Evolutionary conservation across 2,797 vertebrate genomes (phyloP).

Genomic region (Amniataba percoides): DNA sequence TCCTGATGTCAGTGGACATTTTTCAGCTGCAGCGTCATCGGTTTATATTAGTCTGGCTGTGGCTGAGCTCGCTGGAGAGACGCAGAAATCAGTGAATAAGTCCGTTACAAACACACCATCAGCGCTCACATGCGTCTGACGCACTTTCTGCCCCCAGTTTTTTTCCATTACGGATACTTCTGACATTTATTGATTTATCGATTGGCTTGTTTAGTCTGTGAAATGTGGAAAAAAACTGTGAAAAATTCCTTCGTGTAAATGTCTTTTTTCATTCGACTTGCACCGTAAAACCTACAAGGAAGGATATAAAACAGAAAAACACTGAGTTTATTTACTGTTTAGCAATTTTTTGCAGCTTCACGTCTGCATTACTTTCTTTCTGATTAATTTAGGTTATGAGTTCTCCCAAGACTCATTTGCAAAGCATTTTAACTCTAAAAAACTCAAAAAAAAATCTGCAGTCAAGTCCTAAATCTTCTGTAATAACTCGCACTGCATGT

Average conservation of each 20-base stretch:
- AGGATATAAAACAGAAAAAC: not conserved
- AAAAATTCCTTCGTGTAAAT: not conserved
- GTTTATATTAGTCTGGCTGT: constrained; percentile 7
- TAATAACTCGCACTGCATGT: too few species aligned
- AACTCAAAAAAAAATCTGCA: too few species aligned
- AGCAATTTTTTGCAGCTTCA: too few species aligned
- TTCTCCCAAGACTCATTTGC: too few species aligned
- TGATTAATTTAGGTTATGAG: not conserved
- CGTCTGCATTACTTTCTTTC: too few species aligned
- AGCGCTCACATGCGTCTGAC: not conserved
- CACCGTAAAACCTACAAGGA: not conserved
- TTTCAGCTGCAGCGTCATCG: constrained; percentile 9
- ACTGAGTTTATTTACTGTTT: too few species aligned
- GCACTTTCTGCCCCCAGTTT: not conserved
- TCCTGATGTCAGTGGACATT: constrained; percentile 4
- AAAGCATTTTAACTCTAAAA: too few species aligned
- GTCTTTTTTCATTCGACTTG: not conserved
- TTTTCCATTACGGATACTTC: not conserved
- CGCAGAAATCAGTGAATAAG: not conserved
- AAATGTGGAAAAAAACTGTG: not conserved
- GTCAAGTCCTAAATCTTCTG: too few species aligned
- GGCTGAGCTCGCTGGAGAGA: not conserved
- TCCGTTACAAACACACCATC: not conserved
- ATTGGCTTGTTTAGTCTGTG: not conserved
- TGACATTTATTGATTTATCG: not conserved